Percentiles rank a stretch among this genome's conserved stretches.
phyloP scores from a whole-genome alignment of 2,113 vertebrate genomes.

The Perccottus glenii region DNA sequence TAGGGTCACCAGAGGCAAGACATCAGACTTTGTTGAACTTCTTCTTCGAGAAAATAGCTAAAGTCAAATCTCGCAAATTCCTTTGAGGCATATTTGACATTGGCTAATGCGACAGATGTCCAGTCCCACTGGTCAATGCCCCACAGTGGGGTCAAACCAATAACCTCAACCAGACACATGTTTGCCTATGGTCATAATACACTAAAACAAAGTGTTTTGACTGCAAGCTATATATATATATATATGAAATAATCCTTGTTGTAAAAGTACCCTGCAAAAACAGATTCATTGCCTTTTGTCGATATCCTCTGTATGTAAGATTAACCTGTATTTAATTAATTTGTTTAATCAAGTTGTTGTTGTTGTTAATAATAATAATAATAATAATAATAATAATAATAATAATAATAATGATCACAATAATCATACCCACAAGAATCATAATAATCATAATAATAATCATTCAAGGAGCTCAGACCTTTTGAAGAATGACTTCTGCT shows the following conservation, averaged over 20 bases:
- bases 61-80: slow-evolving; percentile 47
- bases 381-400: neutral
- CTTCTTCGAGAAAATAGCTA: slow-evolving; percentile 47
- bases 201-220: slow-evolving; percentile 40
- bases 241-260: too few species aligned
- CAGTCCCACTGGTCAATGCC: slow-evolving; percentile 51
- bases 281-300: too few species aligned
- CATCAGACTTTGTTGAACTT: slow-evolving; percentile 48
- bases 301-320: too few species aligned
- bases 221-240: slow-evolving; percentile 10
- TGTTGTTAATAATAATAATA: too few species aligned
- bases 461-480: slow-evolving; percentile 26
- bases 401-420: slow-evolving; percentile 12
- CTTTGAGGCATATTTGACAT: slow-evolving; percentile 50
- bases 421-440: neutral
- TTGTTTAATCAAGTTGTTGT: too few species aligned
- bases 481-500: slow-evolving; percentile 34
- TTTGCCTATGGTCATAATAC: slow-evolving; percentile 37
- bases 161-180: slow-evolving; percentile 45
- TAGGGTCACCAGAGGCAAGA: slow-evolving; percentile 33
- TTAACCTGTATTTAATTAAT: too few species aligned
- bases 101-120: slow-evolving; percentile 55
- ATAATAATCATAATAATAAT: neutral
- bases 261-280: too few species aligned
- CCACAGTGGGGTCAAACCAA: slow-evolving; percentile 57